Evolutionary conservation across 2,797 vertebrate species (phyloP).

Genomic region (Pelodytes ibericus): DNA sequence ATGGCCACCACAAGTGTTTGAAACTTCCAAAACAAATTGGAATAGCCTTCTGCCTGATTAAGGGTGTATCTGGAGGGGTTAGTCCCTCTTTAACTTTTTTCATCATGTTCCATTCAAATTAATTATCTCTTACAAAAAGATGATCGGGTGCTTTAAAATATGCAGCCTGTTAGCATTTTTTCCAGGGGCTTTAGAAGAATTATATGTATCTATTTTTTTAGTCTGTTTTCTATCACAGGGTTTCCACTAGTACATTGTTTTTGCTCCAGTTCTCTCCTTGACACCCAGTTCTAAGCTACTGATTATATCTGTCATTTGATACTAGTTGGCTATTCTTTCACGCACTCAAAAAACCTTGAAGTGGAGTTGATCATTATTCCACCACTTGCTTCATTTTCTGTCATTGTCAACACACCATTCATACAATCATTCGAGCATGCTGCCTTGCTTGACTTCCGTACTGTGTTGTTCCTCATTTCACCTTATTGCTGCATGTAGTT

Average conservation of each 20-base stretch:
- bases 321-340: slow-evolving; percentile 1
- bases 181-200: no score
- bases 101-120: no score
- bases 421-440: neutral
- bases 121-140: no score
- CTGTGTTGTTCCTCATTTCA: neutral
- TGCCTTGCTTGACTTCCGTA: neutral
- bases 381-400: neutral
- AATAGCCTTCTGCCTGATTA: no score
- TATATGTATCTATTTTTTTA: no score
- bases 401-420: neutral
- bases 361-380: neutral
- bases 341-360: neutral
- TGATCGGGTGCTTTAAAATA: no score
- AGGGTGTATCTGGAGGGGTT: no score
- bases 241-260: neutral
- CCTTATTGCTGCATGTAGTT: neutral
- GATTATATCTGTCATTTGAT: neutral
- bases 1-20: no score
- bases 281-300: neutral
- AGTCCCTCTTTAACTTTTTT: no score
- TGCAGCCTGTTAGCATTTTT: no score
- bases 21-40: no score
- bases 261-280: neutral
- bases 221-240: neutral